phyloP scores from a whole-genome alignment of 2,888 invertebrate genomes.

The Monochamus alternatus region DNA sequence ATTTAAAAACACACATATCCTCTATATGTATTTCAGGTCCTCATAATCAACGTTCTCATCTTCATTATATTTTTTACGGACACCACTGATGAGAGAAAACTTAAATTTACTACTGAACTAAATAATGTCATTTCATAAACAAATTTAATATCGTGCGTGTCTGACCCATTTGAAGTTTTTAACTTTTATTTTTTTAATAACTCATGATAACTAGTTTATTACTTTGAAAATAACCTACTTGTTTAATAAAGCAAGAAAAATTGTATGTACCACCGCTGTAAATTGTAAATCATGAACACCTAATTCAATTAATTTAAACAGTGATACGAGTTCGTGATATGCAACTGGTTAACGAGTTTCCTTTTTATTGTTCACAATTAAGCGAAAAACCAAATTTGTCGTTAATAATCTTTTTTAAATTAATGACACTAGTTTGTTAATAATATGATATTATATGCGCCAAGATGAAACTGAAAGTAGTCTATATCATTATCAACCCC shows the following conservation, averaged over 20 bases:
- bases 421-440: constrained; percentile 2
- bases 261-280: constrained; percentile 2
- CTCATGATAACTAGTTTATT: neutral
- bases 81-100: neutral
- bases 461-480: neutral
- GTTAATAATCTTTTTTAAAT: neutral
- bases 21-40: too few species aligned
- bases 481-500: neutral
- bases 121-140: constrained; percentile 6
- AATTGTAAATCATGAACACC: constrained; percentile 1
- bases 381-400: neutral
- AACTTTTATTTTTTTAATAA: constrained; percentile 14
- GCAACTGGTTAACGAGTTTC: neutral
- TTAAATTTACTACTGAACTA: neutral
- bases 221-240: constrained; percentile 3
- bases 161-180: neutral
- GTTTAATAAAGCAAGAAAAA: constrained; percentile 19
- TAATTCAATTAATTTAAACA: constrained; percentile 17
- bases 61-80: neutral
- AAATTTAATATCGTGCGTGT: constrained; percentile 5
- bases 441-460: neutral
- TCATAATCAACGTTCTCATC: too few species aligned
- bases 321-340: neutral
- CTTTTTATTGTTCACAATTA: neutral
- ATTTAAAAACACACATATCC: too few species aligned